These are phyloP conservation scores for Mormyrus hasselquistii DNA, from an alignment of 2,797 vertebrate species.

Conservation along the genomic window DNA sequence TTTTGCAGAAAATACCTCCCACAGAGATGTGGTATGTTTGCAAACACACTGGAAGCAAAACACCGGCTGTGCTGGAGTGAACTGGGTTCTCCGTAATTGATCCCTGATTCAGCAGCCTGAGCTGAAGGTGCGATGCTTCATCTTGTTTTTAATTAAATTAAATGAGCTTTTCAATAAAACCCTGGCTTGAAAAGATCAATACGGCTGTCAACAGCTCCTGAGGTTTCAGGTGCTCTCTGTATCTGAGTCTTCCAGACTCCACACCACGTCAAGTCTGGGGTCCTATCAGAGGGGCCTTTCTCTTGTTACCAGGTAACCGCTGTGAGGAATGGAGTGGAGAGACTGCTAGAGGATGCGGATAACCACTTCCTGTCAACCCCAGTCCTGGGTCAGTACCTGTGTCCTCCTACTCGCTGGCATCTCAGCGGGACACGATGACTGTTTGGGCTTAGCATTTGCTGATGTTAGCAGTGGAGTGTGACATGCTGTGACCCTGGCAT, in stretches of 20 bases:
- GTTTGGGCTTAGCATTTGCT: background rate
- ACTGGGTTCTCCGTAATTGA: background rate
- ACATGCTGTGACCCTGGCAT: background rate
- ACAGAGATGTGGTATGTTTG: background rate
- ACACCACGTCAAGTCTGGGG: background rate
- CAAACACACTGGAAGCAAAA: slow-evolving; percentile 10
- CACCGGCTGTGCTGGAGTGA: background rate
- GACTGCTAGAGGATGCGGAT: background rate
- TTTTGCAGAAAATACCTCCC: no score
- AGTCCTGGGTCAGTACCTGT: background rate
- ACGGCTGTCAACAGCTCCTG: background rate
- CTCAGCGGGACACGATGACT: background rate
- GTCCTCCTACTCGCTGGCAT: background rate
- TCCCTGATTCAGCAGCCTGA: background rate
- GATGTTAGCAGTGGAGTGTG: background rate
- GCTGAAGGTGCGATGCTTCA: background rate
- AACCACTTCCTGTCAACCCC: background rate
- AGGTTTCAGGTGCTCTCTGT: background rate
- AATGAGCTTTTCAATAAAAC: slow-evolving; percentile 20
- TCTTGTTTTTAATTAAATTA: background rate
- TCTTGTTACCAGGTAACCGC: background rate
- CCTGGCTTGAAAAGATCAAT: slow-evolving; percentile 12
- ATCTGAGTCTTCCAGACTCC: background rate
- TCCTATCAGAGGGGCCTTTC: background rate
- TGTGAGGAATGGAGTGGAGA: background rate